A percentile compares a stretch with the other conserved stretches of the same genome.
phyloP scores from a whole-genome alignment of 2,888 invertebrate species.

The Ligdia adustata region DNA sequence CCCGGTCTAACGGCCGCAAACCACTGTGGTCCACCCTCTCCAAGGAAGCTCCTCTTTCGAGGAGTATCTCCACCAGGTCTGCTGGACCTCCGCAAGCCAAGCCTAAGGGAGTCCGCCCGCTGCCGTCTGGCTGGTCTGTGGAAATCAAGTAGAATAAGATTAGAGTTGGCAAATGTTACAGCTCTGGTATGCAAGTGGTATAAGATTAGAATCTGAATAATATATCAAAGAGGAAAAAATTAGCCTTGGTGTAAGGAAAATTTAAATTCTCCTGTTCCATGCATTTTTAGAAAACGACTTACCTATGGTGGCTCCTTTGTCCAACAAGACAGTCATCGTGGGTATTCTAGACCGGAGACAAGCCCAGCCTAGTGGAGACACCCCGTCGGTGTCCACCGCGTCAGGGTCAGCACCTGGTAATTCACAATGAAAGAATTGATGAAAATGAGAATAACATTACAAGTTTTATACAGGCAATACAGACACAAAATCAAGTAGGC shows the following conservation, averaged over 20 bases:
- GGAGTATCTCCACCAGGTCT: constrained; percentile 89
- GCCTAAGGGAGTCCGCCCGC: constrained; percentile 96
- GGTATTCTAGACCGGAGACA: constrained; percentile 92
- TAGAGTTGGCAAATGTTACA: too few relatives aligned
- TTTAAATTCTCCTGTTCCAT: too few relatives aligned
- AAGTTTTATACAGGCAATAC: not conserved
- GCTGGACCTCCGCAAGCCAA: constrained; percentile 90
- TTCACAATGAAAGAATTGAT: too few relatives aligned
- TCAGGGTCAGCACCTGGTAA: constrained; percentile 90
- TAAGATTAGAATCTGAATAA: too few relatives aligned
- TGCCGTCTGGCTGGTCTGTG: constrained; percentile 89
- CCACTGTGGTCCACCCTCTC: constrained; percentile 97
- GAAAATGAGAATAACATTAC: too few relatives aligned
- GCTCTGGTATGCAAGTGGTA: too few relatives aligned
- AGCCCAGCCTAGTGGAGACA: constrained; percentile 96
- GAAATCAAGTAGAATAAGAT: too few relatives aligned
- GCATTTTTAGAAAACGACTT: too few relatives aligned
- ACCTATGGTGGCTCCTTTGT: constrained; percentile 91
- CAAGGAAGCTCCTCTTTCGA: constrained; percentile 95
- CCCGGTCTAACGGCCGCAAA: constrained; percentile 95
- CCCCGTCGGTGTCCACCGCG: constrained; percentile 93
- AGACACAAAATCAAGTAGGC: too few relatives aligned
- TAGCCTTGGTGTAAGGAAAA: too few relatives aligned
- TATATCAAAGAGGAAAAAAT: too few relatives aligned
- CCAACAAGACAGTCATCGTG: constrained; percentile 85